phyloP scores from a whole-genome alignment of 2,797 vertebrate species.

The Sciurus vulgaris region DNA sequence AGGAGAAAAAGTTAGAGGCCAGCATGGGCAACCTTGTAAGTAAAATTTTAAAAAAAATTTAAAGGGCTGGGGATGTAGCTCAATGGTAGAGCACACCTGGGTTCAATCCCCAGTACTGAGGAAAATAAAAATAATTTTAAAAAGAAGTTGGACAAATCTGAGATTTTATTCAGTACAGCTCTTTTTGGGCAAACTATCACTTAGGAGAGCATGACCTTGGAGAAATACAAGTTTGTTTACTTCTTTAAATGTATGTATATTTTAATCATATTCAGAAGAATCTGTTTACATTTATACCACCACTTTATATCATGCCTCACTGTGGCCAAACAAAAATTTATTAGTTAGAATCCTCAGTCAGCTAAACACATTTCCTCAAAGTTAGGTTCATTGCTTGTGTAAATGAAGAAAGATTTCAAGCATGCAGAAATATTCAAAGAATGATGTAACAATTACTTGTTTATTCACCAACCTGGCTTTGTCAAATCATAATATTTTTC shows the following conservation, averaged over 20 bases:
- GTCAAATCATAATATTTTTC: slow-evolving; percentile 28
- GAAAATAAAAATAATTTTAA: too few relatives aligned
- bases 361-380: slow-evolving; percentile 25
- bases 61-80: too few relatives aligned
- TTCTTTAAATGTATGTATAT: background rate
- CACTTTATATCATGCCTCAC: slow-evolving; percentile 10
- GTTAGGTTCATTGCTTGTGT: background rate
- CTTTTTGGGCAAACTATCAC: slow-evolving; percentile 18
- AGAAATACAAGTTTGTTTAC: slow-evolving; percentile 34
- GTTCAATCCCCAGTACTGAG: too few relatives aligned
- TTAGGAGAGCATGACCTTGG: slow-evolving; percentile 25
- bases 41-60: too few relatives aligned
- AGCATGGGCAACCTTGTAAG: too few relatives aligned
- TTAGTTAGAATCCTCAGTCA: slow-evolving; percentile 13
- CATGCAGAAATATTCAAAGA: slow-evolving; percentile 34
- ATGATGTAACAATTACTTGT: background rate
- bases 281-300: slow-evolving; percentile 35
- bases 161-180: background rate
- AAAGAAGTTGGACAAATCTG: background rate
- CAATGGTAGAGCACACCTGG: too few relatives aligned
- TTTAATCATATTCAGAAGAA: slow-evolving; percentile 29
- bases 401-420: slow-evolving; percentile 7
- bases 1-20: too few relatives aligned
- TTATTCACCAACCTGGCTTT: background rate
- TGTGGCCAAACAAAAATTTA: slow-evolving; percentile 10